Evolutionary conservation across 2,888 invertebrate species (phyloP).

Genomic region (Sesamia inferens): DNA sequence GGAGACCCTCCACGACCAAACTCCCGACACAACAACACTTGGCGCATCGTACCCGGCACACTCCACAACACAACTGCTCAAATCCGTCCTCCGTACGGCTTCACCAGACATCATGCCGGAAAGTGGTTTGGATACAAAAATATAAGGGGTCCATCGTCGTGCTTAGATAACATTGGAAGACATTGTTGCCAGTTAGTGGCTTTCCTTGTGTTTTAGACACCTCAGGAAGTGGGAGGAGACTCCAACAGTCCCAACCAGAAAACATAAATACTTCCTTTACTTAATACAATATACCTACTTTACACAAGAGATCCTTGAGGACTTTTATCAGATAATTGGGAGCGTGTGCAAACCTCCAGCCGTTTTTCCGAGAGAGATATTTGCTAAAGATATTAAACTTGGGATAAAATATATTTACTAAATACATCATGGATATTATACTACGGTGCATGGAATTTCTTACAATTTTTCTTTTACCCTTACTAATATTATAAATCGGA

Average conservation of each 20-base stretch:
- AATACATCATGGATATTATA: neutral
- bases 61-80: too few relatives aligned
- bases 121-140: too few relatives aligned
- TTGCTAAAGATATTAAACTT: constrained; percentile 35
- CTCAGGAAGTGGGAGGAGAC: neutral
- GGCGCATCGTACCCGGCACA: too few relatives aligned
- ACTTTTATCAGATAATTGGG: constrained; percentile 1
- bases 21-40: too few relatives aligned
- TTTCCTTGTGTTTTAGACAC: neutral
- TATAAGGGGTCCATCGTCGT: neutral
- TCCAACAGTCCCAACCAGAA: neutral
- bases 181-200: neutral
- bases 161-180: neutral
- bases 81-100: too few relatives aligned
- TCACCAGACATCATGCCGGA: too few relatives aligned
- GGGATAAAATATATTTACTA: constrained; percentile 19
- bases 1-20: too few relatives aligned
- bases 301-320: neutral
- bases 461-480: neutral
- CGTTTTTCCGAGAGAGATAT: constrained; percentile 18
- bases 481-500: too few relatives aligned
- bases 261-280: neutral
- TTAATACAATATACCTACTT: neutral
- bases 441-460: neutral
- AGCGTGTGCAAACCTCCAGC: neutral